A percentile compares a stretch with the other conserved stretches of the same genome.
phyloP scores from a whole-genome alignment of 2,888 invertebrate species.

The Tetanocera ferruginea region DNA sequence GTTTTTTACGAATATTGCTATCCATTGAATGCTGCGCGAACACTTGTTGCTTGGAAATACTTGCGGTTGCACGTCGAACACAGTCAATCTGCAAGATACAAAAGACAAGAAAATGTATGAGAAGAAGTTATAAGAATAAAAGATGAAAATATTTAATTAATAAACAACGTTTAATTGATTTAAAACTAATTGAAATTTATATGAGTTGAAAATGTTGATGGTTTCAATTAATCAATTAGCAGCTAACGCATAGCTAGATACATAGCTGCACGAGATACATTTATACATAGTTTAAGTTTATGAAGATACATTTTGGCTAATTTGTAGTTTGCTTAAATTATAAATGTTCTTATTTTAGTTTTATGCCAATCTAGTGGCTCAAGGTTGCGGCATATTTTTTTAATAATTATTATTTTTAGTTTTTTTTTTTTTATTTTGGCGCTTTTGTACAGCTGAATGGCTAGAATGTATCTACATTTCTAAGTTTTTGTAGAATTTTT shows the following conservation, averaged over 20 bases:
- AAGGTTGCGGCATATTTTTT: not conserved
- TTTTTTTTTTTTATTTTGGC: not conserved
- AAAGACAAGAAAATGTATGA: not conserved
- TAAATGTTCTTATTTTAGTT: conserved; percentile 21
- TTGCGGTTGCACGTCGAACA: conserved; percentile 11
- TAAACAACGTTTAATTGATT: conserved; percentile 37
- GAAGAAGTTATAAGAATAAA: not conserved
- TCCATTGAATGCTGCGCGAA: conserved; percentile 24
- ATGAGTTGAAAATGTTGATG: conserved; percentile 15
- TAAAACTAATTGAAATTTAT: conserved; percentile 42
- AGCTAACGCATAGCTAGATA: not conserved
- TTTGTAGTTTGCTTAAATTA: not conserved
- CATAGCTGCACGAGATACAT: not conserved
- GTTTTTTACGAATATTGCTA: conserved; percentile 27
- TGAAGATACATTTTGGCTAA: not conserved
- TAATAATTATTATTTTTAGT: not conserved
- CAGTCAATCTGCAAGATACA: conserved; percentile 33
- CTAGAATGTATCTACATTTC: too few relatives aligned
- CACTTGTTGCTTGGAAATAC: conserved; percentile 25
- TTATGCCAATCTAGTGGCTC: conserved; percentile 3
- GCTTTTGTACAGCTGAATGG: not conserved
- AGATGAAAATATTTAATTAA: conserved; percentile 23
- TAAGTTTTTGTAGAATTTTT: too few relatives aligned
- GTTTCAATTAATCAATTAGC: conserved; percentile 39
- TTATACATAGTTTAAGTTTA: too few relatives aligned